phyloP scores from a whole-genome alignment of 2,888 invertebrate species.

The Tipula confusa region DNA sequence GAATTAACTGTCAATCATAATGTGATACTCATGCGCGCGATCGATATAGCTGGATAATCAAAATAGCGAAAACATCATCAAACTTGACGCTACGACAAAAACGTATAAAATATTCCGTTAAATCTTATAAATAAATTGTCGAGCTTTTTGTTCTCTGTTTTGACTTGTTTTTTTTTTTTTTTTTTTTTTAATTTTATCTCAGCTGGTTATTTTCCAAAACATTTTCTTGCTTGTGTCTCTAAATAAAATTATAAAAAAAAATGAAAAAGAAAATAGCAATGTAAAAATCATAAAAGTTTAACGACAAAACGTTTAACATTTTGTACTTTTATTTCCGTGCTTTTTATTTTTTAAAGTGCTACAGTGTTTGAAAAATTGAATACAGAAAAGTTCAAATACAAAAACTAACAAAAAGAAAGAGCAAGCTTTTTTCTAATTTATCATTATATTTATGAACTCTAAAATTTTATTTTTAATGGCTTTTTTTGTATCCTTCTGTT shows the following conservation, averaged over 20 bases:
- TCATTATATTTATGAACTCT: slow-evolving; percentile 3
- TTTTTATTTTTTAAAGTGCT: background rate
- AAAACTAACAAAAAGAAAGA: background rate
- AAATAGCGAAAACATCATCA: too few species aligned
- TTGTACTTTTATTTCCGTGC: slow-evolving; percentile 3
- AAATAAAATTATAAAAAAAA: background rate
- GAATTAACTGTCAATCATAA: background rate
- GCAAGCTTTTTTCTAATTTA: background rate
- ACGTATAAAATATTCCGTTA: background rate
- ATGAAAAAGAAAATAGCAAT: background rate
- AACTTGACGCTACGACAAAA: background rate
- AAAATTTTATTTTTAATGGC: background rate
- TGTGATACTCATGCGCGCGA: background rate
- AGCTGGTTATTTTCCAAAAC: background rate
- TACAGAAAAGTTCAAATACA: background rate
- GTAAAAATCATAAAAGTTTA: background rate
- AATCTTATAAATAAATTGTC: background rate
- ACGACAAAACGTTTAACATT: slow-evolving; percentile 25
- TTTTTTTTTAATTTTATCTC: background rate
- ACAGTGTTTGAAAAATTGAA: background rate
- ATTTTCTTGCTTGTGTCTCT: background rate
- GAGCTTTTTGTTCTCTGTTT: background rate
- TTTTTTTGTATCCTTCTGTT: background rate
- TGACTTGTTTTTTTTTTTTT: too few species aligned
- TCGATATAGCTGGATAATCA: too few species aligned